Evolutionary conservation across 2,113 vertebrate genomes (phyloP).

Genomic region (Esox niger): DNA sequence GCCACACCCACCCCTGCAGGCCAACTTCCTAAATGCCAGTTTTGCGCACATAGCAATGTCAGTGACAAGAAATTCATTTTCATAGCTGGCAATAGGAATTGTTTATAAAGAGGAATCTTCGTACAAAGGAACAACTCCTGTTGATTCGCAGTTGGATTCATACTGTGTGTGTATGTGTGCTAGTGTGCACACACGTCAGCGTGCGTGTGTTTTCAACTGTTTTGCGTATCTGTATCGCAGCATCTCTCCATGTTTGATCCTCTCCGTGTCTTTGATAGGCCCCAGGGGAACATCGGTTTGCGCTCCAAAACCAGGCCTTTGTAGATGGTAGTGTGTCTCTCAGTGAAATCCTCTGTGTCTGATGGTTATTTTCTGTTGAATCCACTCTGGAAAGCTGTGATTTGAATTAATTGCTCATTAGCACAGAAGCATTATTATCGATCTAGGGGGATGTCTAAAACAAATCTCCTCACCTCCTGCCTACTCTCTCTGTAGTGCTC

Average conservation of each 20-base stretch:
- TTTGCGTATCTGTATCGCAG: not conserved
- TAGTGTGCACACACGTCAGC: not conserved
- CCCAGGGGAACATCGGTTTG: not conserved
- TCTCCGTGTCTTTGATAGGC: not conserved
- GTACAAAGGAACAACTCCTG: not conserved
- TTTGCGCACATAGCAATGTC: not conserved
- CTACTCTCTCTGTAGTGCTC: too few species aligned
- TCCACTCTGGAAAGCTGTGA: conserved; percentile 38
- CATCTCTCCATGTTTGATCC: not conserved
- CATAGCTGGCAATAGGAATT: not conserved
- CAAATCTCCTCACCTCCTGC: too few species aligned
- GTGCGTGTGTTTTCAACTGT: not conserved
- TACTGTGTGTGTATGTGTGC: not conserved
- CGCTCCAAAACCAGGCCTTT: not conserved
- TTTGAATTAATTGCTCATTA: conserved; percentile 67
- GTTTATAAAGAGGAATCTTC: too few species aligned
- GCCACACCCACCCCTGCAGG: too few species aligned
- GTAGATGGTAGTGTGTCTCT: conserved; percentile 20
- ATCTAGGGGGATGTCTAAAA: conserved; percentile 23
- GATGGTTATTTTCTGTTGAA: conserved; percentile 43
- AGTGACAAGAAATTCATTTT: too few species aligned
- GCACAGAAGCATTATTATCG: conserved; percentile 51
- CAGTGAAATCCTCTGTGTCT: conserved; percentile 30
- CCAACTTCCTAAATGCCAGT: too few species aligned
- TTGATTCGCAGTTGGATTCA: not conserved